Evolutionary conservation across 2,113 vertebrate species (phyloP), one percentile per base, ranked within the genome.

Genomic region (Scortum barcoo): DNA sequence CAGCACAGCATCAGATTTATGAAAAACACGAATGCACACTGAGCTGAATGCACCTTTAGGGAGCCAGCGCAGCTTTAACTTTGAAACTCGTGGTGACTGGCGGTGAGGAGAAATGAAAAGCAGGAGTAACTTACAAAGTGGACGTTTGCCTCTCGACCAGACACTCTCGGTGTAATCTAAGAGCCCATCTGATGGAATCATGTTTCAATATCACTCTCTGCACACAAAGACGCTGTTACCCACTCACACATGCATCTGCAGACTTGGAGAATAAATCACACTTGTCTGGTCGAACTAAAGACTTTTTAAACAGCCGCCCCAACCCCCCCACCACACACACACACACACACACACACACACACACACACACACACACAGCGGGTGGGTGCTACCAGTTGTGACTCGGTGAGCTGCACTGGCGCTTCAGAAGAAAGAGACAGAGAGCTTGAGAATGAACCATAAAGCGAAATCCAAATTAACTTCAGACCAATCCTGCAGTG

Each of bases 381-480:
- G 78, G 26, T 86, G 78, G 72, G 76, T 60, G 78, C 78, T 30
- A 22, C 66, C 76, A 58, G 75, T 77, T 82, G 80, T 81, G 84
- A 79, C 76, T 83, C 67, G 80, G 82, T 80, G 89, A 89, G 84
- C 85, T 71, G 85, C 83, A 60, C 78, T 76, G 57, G 44, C 73
- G 67, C 86, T 62, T 89, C 78, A 81, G 91, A 88, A 82, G 83
- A 88, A 90, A 90, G 88, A 90, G 75, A 86, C 75, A 76, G 60
- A 86, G 81, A 88, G 89, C 72, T 62, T 58, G 67, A 83, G 88
- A 94, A 95, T 89, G 89, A 93, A 95, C 93, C 91, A 95, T 91
- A 92, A 96, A 94, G 94, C 90, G 88, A 94, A 95, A 96, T 95
- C 92, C 89, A 95, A 96, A 96, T 96, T 93, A 96, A 96, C 95